Evolutionary conservation across 2,888 invertebrate species (phyloP), one percentile per base, ranked within the genome.

Genomic region (Lissonota sp.): DNA sequence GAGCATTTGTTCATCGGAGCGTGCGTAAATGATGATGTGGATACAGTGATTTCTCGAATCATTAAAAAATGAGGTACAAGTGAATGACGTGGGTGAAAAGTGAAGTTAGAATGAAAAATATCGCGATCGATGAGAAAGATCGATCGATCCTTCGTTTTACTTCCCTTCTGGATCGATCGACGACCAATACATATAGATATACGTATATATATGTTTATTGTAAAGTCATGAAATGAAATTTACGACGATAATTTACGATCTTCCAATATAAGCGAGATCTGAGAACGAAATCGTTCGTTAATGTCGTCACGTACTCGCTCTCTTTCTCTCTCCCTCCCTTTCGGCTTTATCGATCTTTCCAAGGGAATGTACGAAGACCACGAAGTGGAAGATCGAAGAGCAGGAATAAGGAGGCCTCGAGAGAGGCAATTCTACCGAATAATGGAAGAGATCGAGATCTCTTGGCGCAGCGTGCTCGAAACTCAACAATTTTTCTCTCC

Each of bases 281-380:
- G 67, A 78, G 82, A 80, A 73, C 81, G 81, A 84, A 86, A 86
- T 88, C 83, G 87, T 83, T 84, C 83, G 84, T 86, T 85, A 82
- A 88, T 88, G 84, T 83, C 87, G 82, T 88, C 88, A 88, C 88
- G 88, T 88, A 88, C 44, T 8, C 82, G 80, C 16, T 64, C 26
- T 55, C 53, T 55, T 44, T 66, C 26, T 63, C 63, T 69, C 67
- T 14, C 39, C 7, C 71, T 40, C 64, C 40, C 44, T 26, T n/a
- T 71, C 71, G 67, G 51, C 69, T 62, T 69, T 51, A 51, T 62
- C 58, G 63, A 74, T 78, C 71, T 83, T 72, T 74, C 6, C 60
- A 71, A 62, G 57, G 57, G 14, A 57, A 16, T 62, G 37, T 55
- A 58, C 46, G 55, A 55, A 57, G 49, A 57, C 8, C 26, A 67